Base-by-base conservation (phyloP, 2,797 vertebrate genomes). In the Arremon aurantiirostris region DNA sequence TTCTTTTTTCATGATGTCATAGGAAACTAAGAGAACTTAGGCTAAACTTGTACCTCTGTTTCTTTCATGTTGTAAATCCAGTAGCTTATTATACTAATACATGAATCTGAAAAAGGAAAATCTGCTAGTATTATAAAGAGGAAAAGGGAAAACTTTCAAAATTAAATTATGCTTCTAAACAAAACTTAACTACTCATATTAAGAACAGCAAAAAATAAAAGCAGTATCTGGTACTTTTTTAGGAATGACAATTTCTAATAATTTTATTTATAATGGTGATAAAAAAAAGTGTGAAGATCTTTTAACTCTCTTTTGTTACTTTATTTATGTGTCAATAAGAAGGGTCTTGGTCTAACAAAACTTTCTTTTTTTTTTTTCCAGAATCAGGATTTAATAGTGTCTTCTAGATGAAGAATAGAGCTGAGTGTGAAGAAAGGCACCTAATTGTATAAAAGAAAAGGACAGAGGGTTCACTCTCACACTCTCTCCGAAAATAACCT, bases 201-300 rank as follows among this genome's bases (percentile, higher is more conserved):
- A 73, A 32, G 7, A 70, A 35, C 3, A 47, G 3, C 1, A 24
- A 65, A 57, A 47, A 69, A 19, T 37, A n/a, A 21, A 3, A 0
- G 1, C 0, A 7, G 16, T 37, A 35, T 14, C 3, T 26, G 11
- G 1, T 1, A 24, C 3, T 52, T 4, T 8, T 56, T 52, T 0
- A 1, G 14, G 14, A 79, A 60, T 41, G 3, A 42, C 0, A 44
- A 13, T 72, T 80, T 69, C 30, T 24, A 46, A 9, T 9, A 41
- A 46, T 41, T 42, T 65, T 82, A 21, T 14, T 42, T 87, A 44
- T 20, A 80, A 59, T 11, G 22, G 2, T 26, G 16, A 59, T 30
- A 52, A 72, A 12, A 22, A 44, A 59, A 55, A 2, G 6, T 1
- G 3, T 11, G 1, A 56, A 46, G 12, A 35, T 19, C 2, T 56